Conservation (phyloP, 2,888 invertebrate genomes). For the Encarsia formosa region DNA sequence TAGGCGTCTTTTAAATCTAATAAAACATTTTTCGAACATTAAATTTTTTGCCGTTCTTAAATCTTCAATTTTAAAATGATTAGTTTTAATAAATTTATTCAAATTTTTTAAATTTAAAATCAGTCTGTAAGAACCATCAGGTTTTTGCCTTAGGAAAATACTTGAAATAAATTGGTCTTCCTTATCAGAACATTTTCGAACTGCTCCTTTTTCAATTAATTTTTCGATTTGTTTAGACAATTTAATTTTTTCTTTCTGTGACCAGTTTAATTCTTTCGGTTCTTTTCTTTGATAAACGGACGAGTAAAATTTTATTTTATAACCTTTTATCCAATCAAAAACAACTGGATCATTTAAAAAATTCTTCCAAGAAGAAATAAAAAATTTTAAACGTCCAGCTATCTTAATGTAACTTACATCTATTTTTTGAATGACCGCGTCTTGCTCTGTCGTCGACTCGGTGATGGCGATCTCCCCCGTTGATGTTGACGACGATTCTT, state of each 20-base stretch:
- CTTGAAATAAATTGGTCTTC: conserved; percentile 13
- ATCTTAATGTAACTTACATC: conserved; percentile 12
- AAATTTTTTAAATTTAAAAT: conserved; percentile 2
- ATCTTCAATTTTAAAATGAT: conserved; percentile 30
- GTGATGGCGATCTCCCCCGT: neutral
- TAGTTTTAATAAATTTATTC: conserved; percentile 14
- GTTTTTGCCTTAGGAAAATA: conserved; percentile 26
- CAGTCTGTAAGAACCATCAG: conserved; percentile 22
- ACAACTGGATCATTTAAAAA: conserved; percentile 14
- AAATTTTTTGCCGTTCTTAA: conserved; percentile 11
- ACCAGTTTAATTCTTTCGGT: neutral
- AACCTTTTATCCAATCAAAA: conserved; percentile 11
- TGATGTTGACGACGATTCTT: neutral
- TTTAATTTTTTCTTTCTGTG: too few species aligned
- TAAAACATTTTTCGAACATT: conserved; percentile 8
- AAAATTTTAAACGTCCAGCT: conserved; percentile 21
- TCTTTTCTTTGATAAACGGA: neutral
- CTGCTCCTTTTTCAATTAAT: too few species aligned
- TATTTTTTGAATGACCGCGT: too few species aligned
- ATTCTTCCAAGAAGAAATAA: neutral
- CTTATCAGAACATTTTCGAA: too few species aligned
- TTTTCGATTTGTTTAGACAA: too few species aligned
- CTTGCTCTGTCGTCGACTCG: too few species aligned
- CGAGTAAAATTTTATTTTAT: conserved; percentile 9
- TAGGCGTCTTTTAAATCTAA: conserved; percentile 29